These are phyloP conservation scores for Nasonia longicornis DNA, from an alignment of 1,140 invertebrate genomes.

Conservation along the genomic window DNA sequence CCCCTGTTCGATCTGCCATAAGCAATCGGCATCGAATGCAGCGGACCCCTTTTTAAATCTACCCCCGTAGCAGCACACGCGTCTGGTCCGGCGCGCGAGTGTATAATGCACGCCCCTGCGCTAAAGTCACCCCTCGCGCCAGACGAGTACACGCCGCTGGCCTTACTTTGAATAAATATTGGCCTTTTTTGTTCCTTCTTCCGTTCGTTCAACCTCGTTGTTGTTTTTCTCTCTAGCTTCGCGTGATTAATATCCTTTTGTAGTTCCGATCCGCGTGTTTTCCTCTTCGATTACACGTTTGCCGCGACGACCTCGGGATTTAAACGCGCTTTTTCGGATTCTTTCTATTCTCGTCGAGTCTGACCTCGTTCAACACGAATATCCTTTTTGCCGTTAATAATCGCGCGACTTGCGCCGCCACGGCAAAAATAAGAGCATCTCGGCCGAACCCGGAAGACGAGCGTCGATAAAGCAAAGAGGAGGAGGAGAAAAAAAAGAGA, in stretches of 20 bases:
- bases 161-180: conserved; percentile 40
- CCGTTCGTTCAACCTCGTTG: neutral
- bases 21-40: conserved; percentile 42
- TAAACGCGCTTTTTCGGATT: too few species aligned
- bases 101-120: conserved; percentile 11
- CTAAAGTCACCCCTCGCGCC: conserved; percentile 38
- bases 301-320: too few species aligned
- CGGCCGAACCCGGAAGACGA: too few species aligned
- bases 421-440: too few species aligned
- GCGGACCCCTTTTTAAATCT: conserved; percentile 18
- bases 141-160: neutral
- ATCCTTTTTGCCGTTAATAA: too few species aligned
- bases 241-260: neutral
- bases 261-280: too few species aligned
- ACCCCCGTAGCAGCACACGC: conserved; percentile 1
- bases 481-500: neutral
- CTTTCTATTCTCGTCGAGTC: too few species aligned
- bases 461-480: neutral
- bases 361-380: too few species aligned
- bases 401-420: too few species aligned
- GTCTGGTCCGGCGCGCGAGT: neutral
- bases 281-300: too few species aligned
- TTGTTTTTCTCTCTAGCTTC: neutral
- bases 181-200: conserved; percentile 21
- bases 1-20: conserved; percentile 31